Base-by-base conservation (phyloP, 2,888 invertebrate species). In the Cordilura impudica region DNA sequence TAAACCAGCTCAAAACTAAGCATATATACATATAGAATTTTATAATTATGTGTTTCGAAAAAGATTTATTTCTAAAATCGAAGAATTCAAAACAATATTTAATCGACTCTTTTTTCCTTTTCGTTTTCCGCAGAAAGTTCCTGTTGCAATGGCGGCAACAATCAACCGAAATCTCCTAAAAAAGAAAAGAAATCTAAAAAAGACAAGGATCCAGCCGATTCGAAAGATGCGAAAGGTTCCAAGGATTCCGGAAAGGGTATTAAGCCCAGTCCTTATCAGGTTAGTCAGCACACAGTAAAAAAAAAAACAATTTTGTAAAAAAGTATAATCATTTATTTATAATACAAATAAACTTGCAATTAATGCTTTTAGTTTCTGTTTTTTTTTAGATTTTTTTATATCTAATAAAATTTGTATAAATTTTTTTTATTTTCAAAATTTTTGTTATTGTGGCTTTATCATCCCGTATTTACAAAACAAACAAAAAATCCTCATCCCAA, bases 171-270 rank as follows among this genome's bases (percentile, higher is more conserved):
- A 71, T 93, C 93, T 85, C 88, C 91, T 72, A 91, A 91, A 83
- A 94, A 94, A 88, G 93, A 93, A 83, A 93, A 93, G 86, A 94
- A 94, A 87, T 92, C 93, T 81, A 94, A 94, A 89, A 93, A 91
- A 91, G 92, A 91, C 91, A 91, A 91, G 90, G 92, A 93, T 87
- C 88, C 87, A 81, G 85, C 89, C 87, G 92, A 93, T 88, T 91
- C 93, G 86, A 92, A 89, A 83, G 91, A 90, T 86, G 85, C 91
- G 90, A 92, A 91, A 83, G 88, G 89, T 83, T 84, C 90, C 87
- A 93, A 94, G 86, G 92, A 91, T 83, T 89, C 91, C 82, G 92
- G 91, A 80, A 93, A 93, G 85, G 91, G 92, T 75, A 93, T 92
- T 83, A 93, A 94, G 88, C 93, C 92, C 86, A 93, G 92, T 84